Percentiles rank a stretch among this genome's conserved stretches.
Evolutionary conservation across 2,888 invertebrate species (phyloP).

Genomic region (Callyntrura guangdongensis): DNA sequence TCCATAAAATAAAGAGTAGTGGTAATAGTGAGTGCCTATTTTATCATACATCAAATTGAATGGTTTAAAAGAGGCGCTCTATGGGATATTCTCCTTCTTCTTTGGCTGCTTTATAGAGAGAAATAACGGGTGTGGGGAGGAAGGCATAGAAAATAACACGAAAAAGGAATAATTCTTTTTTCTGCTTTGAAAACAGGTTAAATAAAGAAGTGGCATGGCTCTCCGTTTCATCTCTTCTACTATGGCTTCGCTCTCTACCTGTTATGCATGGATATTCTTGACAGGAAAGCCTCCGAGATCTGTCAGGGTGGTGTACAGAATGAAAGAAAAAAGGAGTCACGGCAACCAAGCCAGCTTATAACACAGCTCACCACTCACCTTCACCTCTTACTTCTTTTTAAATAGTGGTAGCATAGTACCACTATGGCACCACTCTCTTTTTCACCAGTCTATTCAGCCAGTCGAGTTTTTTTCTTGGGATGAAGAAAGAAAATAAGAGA

Average conservation of each 20-base stretch:
- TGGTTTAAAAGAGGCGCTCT: background rate
- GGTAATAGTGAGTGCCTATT: conserved; percentile 33
- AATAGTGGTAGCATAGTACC: conserved; percentile 17
- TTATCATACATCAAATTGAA: conserved; percentile 7
- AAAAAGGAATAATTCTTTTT: conserved; percentile 58
- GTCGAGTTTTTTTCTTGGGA: conserved; percentile 6
- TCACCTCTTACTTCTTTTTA: conserved; percentile 16
- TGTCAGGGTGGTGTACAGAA: conserved; percentile 41
- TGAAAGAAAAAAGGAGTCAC: conserved; percentile 16
- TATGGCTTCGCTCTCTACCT: background rate
- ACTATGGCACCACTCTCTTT: background rate
- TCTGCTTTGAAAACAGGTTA: conserved; percentile 51
- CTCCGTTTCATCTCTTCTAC: conserved; percentile 12
- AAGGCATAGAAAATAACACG: conserved; percentile 10
- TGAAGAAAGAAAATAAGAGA: conserved; percentile 34
- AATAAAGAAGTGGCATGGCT: conserved; percentile 62
- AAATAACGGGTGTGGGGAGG: background rate
- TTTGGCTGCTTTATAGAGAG: background rate
- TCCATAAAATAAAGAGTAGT: background rate
- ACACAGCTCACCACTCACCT: background rate
- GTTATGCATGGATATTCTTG: conserved; percentile 60
- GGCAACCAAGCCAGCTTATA: conserved; percentile 2
- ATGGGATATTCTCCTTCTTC: conserved; percentile 10
- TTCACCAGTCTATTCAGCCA: background rate
- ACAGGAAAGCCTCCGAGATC: conserved; percentile 76